Conservation (phyloP, 2,888 invertebrate genomes). For the Linhomoeus sp. region DNA sequence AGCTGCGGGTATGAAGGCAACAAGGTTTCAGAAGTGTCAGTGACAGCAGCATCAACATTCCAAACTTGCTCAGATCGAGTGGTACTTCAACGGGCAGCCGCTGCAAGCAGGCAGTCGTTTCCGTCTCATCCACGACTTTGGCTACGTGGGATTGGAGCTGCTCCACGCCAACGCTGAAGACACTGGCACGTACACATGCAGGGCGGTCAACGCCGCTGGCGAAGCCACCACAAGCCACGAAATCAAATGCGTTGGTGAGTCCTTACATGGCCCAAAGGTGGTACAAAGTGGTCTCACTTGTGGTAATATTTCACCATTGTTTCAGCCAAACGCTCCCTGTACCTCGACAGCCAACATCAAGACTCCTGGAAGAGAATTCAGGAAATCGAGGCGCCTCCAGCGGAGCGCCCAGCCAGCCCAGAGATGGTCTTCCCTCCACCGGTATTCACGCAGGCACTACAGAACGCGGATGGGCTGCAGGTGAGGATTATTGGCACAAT, state of each 20-base stretch:
- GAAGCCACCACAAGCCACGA: slow-evolving; percentile 29
- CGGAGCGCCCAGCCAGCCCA: slow-evolving; percentile 13
- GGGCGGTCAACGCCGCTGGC: slow-evolving; percentile 27
- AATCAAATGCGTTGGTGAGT: background rate
- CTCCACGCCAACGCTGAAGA: slow-evolving; percentile 31
- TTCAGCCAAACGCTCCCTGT: slow-evolving; percentile 16
- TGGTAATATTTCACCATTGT: too few relatives aligned
- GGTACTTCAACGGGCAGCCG: slow-evolving; percentile 80
- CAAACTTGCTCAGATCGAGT: slow-evolving; percentile 48
- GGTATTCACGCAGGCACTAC: slow-evolving; percentile 17
- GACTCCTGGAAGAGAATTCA: slow-evolving; percentile 73
- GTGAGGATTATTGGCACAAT: too few relatives aligned
- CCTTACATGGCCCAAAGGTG: too few relatives aligned
- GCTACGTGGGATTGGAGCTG: slow-evolving; percentile 64
- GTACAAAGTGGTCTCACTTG: too few relatives aligned
- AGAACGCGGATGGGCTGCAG: slow-evolving; percentile 33
- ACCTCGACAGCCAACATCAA: slow-evolving; percentile 69
- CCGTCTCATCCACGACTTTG: slow-evolving; percentile 92
- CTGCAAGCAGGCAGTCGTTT: slow-evolving; percentile 57
- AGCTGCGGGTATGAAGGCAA: background rate
- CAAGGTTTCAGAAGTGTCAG: background rate
- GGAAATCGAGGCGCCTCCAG: slow-evolving; percentile 50
- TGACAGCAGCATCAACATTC: background rate
- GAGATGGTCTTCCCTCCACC: slow-evolving; percentile 23
- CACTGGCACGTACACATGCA: slow-evolving; percentile 31